These are phyloP conservation scores for Rotaria sp. DNA, from an alignment of 2,888 invertebrate species.

Conservation along the genomic window DNA sequence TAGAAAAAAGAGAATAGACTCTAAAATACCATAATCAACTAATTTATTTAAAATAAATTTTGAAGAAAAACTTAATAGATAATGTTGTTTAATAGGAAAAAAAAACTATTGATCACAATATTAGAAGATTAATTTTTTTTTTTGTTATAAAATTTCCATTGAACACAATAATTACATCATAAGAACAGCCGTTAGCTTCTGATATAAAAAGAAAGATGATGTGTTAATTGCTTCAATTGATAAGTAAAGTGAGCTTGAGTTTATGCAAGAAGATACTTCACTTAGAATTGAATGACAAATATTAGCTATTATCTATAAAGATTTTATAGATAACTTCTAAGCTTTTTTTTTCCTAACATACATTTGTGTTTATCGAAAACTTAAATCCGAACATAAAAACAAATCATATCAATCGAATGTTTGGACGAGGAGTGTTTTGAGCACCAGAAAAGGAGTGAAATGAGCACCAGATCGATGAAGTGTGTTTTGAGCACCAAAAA, in stretches of 20 bases:
- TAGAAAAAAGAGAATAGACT: too few species aligned
- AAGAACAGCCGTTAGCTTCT: neutral
- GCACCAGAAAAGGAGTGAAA: too few species aligned
- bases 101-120: neutral
- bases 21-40: neutral
- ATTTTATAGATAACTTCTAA: too few species aligned
- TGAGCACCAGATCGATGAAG: too few species aligned
- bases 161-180: neutral
- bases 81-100: neutral
- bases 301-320: neutral
- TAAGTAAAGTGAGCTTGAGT: neutral
- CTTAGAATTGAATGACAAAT: neutral
- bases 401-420: too few species aligned
- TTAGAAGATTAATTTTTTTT: neutral
- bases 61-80: neutral
- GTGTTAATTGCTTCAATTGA: neutral
- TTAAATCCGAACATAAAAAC: too few species aligned
- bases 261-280: neutral
- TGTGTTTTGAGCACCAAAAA: too few species aligned
- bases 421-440: too few species aligned
- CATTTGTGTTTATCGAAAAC: too few species aligned
- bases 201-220: neutral
- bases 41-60: neutral
- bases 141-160: neutral
- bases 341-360: too few species aligned